Conservation (phyloP, 2,888 invertebrate species). For the Drosophila recens region DNA sequence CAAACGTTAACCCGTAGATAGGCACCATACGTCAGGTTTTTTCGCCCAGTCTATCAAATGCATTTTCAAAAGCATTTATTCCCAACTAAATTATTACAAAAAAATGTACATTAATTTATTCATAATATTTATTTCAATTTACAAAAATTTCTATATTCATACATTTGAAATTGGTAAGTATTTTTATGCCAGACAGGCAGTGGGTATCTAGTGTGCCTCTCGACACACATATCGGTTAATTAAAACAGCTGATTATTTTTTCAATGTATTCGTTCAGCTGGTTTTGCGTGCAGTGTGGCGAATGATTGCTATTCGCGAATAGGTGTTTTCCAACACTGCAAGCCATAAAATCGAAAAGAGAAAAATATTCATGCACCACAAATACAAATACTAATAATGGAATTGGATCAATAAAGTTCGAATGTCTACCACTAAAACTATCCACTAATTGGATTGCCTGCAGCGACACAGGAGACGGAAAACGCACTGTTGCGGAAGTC, state of each 20-base stretch:
- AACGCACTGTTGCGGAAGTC: slow-evolving; percentile 27
- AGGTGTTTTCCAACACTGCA: slow-evolving; percentile 45
- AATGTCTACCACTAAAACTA: slow-evolving; percentile 23
- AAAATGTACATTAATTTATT: background rate
- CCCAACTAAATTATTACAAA: background rate
- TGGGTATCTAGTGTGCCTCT: background rate
- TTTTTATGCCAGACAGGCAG: background rate
- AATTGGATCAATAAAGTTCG: slow-evolving; percentile 67
- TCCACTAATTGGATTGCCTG: slow-evolving; percentile 60
- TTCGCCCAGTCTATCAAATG: background rate
- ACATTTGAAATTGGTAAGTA: background rate
- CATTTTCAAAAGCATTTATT: too few relatives aligned
- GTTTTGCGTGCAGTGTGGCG: slow-evolving; percentile 25
- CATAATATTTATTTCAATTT: background rate
- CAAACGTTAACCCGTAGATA: slow-evolving; percentile 46
- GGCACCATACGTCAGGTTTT: background rate
- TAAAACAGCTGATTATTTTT: slow-evolving; percentile 37
- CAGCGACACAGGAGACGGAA: slow-evolving; percentile 22
- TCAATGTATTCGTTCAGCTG: slow-evolving; percentile 38
- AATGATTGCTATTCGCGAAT: slow-evolving; percentile 19
- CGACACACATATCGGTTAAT: slow-evolving; percentile 35
- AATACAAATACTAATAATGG: slow-evolving; percentile 43
- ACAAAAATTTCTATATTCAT: background rate
- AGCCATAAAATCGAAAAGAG: slow-evolving; percentile 28
- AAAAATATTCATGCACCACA: slow-evolving; percentile 52